A percentile compares a stretch with the other conserved stretches of the same genome.
Evolutionary conservation across 2,888 invertebrate species (phyloP).

Genomic region (Phytoseiulus persimilis): DNA sequence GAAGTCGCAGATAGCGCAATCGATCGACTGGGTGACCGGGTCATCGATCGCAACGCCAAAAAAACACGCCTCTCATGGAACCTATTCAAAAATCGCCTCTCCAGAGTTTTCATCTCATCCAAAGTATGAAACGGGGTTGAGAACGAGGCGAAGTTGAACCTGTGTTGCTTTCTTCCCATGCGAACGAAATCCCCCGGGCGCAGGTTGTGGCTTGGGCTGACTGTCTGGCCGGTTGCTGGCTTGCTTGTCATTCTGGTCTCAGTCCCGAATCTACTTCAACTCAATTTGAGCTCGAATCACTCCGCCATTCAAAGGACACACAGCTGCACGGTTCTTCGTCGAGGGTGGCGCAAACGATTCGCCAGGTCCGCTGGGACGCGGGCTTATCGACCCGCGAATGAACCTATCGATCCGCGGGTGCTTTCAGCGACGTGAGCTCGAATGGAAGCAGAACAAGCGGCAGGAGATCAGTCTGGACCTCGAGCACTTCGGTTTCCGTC

Average conservation of each 20-base stretch:
- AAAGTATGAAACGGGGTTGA: neutral
- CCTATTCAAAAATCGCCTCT: too few relatives aligned
- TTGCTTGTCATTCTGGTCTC: neutral
- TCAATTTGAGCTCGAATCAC: conserved; percentile 35
- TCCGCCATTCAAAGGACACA: conserved; percentile 27
- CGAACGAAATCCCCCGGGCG: neutral
- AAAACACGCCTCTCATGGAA: too few relatives aligned
- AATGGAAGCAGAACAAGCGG: neutral
- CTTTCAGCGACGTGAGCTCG: neutral
- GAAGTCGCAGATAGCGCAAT: neutral
- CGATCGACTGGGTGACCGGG: neutral
- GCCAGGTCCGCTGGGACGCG: too few relatives aligned
- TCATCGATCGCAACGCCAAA: neutral
- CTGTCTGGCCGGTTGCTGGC: neutral
- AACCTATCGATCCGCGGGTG: neutral
- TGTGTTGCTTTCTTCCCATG: conserved; percentile 5
- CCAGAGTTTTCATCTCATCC: too few relatives aligned
- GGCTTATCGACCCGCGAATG: neutral
- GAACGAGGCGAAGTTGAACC: neutral
- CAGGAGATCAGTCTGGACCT: too few relatives aligned
- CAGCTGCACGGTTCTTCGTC: neutral
- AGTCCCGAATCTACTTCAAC: conserved; percentile 6
- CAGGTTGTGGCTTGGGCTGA: neutral
- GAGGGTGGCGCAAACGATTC: neutral
- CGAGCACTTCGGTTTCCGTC: too few relatives aligned